Base-by-base conservation (phyloP, 2,888 invertebrate genomes). In the Tetropium fuscum region DNA sequence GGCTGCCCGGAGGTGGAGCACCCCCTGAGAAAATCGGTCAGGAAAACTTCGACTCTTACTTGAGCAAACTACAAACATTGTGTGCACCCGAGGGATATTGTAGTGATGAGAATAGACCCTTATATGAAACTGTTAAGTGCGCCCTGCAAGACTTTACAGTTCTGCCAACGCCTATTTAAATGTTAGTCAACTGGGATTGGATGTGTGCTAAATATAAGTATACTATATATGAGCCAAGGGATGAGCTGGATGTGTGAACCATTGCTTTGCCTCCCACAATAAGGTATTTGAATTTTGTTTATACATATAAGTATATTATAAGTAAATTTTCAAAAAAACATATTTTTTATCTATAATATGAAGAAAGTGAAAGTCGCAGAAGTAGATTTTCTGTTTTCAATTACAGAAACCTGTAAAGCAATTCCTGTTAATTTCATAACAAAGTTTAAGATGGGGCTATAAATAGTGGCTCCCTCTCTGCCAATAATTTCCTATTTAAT, bases 11-110 rank as follows among this genome's bases (percentile, higher is more conserved):
- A 57, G 70, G 70, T 3, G 65, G 64, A 18, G 66, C 59, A 11
- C 83, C 67, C 38, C 87, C 85, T 34, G 90, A 90, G 67, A 90
- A 91, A 75, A 88, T 92, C 62, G 89, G 89, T 36, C 93, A 92
- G 78, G 95, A 95, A 78, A 95, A 95, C 83, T 94, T 97, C 82
- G 95, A 96, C 84, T 93, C 92, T 69, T 96, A 95, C 83, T 88
- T 97, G 75, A 93, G 92, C 70, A 95, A 95, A 80, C 86, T 97
- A 70, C 96, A 96, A 80, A 94, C 94, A 30, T 86, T 96, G 54
- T 96, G 95, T 84, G 90, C 91, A 2, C 92, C 93, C 15, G 92
- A 92, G 74, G 91, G 91, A 49, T 90, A 93, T 82, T 91, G 92
- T 78, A 87, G 87, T 66, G 93, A 93, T 74, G 91, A 92, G 71